Conservation (phyloP, 2,888 invertebrate genomes). For the Masnerella sp. region DNA sequence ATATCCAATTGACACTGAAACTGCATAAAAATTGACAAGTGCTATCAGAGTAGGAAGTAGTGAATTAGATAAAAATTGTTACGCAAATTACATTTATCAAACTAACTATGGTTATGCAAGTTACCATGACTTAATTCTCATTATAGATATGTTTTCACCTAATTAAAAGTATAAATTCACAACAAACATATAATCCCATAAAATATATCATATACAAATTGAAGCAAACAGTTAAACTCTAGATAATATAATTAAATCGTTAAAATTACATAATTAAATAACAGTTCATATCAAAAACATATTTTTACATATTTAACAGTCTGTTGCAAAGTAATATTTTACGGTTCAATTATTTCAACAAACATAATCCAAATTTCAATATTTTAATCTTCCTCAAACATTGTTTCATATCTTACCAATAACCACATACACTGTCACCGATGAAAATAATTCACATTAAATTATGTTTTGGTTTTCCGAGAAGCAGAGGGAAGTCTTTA, state of each 20-base stretch:
- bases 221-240: too few relatives aligned
- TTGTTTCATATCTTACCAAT: conserved; percentile 48
- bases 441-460: conserved; percentile 69
- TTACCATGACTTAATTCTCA: background rate
- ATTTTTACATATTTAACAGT: too few relatives aligned
- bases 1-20: conserved; percentile 34
- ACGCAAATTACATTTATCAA: conserved; percentile 39
- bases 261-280: too few relatives aligned
- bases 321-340: too few relatives aligned
- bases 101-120: conserved; percentile 13
- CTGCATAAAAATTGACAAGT: conserved; percentile 30
- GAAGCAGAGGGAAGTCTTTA: conserved; percentile 74
- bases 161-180: background rate
- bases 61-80: conserved; percentile 50
- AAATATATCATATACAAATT: too few relatives aligned
- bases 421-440: conserved; percentile 37
- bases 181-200: background rate
- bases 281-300: too few relatives aligned
- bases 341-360: too few relatives aligned
- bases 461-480: conserved; percentile 76
- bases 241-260: too few relatives aligned
- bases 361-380: background rate
- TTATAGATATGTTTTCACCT: too few relatives aligned
- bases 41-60: conserved; percentile 42
- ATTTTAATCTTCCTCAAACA: too few relatives aligned